These are phyloP conservation scores for Platycnemis pennipes DNA, from an alignment of 2,888 invertebrate species.

Conservation along the genomic window DNA sequence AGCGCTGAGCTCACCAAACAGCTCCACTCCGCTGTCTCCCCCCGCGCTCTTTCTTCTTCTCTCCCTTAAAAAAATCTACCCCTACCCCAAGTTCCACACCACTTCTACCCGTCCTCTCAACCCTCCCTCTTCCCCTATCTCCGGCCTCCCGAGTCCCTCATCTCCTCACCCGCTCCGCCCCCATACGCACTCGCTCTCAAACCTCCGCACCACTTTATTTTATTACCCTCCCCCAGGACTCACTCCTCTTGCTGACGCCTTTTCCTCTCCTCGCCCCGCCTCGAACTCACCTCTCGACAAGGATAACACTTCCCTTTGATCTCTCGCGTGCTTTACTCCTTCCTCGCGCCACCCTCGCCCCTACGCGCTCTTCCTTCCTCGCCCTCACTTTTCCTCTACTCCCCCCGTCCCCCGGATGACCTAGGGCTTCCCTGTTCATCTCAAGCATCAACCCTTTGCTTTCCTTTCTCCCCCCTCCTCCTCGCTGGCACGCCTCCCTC, in stretches of 20 bases:
- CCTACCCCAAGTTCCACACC: not conserved
- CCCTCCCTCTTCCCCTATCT: not conserved
- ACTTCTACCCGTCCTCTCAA: not conserved
- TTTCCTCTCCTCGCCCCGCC: not conserved
- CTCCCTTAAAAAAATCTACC: not conserved
- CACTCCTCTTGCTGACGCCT: not conserved
- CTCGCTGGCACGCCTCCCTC: not conserved
- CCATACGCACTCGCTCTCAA: not conserved
- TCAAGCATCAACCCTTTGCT: constrained; percentile 27
- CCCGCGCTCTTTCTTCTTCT: not conserved
- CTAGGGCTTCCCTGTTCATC: not conserved
- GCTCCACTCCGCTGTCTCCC: not conserved
- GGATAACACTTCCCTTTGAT: constrained; percentile 58
- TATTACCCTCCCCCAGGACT: constrained; percentile 15
- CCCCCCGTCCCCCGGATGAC: not conserved
- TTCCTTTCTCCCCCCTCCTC: not conserved
- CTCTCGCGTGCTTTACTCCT: constrained; percentile 37
- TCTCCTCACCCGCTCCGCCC: not conserved
- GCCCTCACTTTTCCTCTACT: not conserved
- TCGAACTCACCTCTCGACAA: not conserved
- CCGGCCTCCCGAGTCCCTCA: not conserved
- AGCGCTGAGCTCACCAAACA: not conserved
- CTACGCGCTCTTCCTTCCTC: not conserved
- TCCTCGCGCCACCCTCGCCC: not conserved
- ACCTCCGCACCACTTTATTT: not conserved